Percentiles rank a stretch among this genome's conserved stretches.
These are phyloP conservation scores for Tetramorium alpestre DNA, from an alignment of 1,140 invertebrate species.

Conservation along the genomic window DNA sequence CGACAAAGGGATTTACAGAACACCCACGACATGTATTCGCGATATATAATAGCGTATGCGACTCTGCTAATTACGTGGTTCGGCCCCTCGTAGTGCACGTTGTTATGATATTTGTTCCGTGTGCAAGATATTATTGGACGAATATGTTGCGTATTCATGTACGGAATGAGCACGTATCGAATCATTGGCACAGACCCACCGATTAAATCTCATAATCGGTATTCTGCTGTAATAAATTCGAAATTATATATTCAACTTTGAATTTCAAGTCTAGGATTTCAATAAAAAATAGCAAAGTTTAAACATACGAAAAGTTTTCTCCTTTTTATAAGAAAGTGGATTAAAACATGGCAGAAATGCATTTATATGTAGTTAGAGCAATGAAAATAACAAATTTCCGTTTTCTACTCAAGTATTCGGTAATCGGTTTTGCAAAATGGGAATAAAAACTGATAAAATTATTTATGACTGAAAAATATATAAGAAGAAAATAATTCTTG, in stretches of 20 bases:
- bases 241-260: background rate
- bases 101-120: constrained; percentile 29
- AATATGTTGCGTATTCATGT: background rate
- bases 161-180: background rate
- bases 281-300: background rate
- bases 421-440: background rate
- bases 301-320: background rate
- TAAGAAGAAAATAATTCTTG: background rate
- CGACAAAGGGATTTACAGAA: constrained; percentile 34
- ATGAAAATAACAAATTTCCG: background rate
- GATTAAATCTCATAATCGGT: background rate
- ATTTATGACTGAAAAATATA: background rate
- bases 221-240: background rate
- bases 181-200: background rate
- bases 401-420: background rate
- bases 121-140: background rate
- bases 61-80: constrained; percentile 34
- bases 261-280: background rate
- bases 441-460: background rate
- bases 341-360: background rate
- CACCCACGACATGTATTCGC: constrained; percentile 25
- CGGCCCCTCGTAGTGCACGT: background rate
- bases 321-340: background rate
- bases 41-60: constrained; percentile 21
- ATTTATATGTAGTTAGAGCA: background rate